phyloP scores from a whole-genome alignment of 2,113 vertebrate species.

The Cyprichromis sp. region DNA sequence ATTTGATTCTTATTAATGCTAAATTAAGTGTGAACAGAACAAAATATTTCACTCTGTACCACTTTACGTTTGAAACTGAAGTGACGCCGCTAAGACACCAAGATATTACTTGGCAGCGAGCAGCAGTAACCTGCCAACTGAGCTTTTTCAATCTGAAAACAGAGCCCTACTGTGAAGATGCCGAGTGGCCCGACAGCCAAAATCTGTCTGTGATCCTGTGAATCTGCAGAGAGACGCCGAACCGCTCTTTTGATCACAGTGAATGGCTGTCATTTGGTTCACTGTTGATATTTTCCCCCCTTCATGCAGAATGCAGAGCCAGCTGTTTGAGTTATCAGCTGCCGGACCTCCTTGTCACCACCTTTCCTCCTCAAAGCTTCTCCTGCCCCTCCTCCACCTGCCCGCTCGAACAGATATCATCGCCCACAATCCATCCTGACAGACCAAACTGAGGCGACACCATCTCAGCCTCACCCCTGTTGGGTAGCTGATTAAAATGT shows the following conservation, averaged over 20 bases:
- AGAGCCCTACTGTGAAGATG: slow-evolving; percentile 1
- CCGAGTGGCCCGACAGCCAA: background rate
- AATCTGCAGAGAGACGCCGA: background rate
- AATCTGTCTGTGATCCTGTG: background rate
- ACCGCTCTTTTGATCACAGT: slow-evolving; percentile 40
- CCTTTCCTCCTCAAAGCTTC: background rate
- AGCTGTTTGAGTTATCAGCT: slow-evolving; percentile 25
- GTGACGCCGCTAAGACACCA: background rate
- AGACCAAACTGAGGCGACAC: slow-evolving; percentile 30
- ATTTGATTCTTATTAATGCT: background rate
- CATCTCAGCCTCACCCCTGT: slow-evolving; percentile 44
- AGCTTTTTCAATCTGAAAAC: background rate
- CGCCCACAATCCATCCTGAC: slow-evolving; percentile 17
- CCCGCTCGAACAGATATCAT: background rate
- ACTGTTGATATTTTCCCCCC: slow-evolving; percentile 11
- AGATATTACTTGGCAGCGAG: background rate
- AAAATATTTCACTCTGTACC: background rate
- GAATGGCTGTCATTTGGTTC: slow-evolving; percentile 25
- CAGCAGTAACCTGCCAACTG: background rate
- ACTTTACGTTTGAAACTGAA: background rate
- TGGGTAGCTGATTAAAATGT: slow-evolving; percentile 59
- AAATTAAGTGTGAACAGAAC: background rate
- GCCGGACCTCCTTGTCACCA: slow-evolving; percentile 14
- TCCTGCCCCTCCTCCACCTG: slow-evolving; percentile 7
- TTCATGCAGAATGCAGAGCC: slow-evolving; percentile 42